Percentiles rank a stretch among this genome's conserved stretches.
phyloP scores from a whole-genome alignment of 1,140 invertebrate species.

The Elysia chlorotica region DNA sequence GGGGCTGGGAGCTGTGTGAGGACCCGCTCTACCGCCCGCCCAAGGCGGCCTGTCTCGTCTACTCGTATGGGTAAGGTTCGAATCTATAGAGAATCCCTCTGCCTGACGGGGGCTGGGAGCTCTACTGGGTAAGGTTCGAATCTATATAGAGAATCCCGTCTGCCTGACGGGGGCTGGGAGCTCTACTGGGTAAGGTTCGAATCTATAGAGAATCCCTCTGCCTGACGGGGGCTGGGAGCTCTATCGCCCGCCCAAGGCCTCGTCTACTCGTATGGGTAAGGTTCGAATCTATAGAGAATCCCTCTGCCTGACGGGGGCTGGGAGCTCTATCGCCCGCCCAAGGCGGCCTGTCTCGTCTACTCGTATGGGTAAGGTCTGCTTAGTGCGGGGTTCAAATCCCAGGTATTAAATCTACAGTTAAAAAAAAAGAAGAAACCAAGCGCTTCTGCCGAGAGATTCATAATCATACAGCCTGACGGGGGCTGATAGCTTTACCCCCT shows the following conservation, averaged over 20 bases:
- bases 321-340: constrained; percentile 1
- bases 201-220: no score
- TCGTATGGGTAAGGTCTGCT: constrained; percentile 13
- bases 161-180: neutral
- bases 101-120: constrained; percentile 12
- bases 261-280: constrained; percentile 12
- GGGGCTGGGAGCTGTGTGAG: constrained; percentile 13
- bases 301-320: constrained; percentile 11
- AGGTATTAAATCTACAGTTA: no score
- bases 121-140: neutral
- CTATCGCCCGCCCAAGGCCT: neutral
- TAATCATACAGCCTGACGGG: no score
- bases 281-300: no score
- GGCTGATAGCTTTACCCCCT: constrained; percentile 8
- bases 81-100: no score
- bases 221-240: constrained; percentile 15
- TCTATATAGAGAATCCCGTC: no score
- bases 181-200: constrained; percentile 13
- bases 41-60: constrained; percentile 3
- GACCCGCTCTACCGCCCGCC: constrained; percentile 1
- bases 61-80: constrained; percentile 15
- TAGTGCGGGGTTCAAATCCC: constrained; percentile 2
- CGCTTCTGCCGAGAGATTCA: constrained; percentile 5
- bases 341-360: constrained; percentile 9
- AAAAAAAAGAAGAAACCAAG: no score